Percentiles rank a stretch among this genome's conserved stretches.
These are phyloP conservation scores for Procambarus virginalis DNA, from an alignment of 1,140 invertebrate species.

Conservation along the genomic window DNA sequence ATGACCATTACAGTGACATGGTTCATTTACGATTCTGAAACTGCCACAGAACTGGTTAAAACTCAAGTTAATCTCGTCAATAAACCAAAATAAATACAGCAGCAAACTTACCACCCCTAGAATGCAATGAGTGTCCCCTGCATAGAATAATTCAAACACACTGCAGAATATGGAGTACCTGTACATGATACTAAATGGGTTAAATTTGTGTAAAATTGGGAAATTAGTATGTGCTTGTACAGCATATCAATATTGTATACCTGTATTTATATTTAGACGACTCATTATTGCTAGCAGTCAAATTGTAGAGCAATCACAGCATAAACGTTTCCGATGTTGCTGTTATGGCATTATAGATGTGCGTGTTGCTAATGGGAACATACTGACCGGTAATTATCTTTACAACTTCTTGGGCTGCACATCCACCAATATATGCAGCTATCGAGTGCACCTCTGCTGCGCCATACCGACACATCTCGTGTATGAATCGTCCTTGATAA, in stretches of 20 bases:
- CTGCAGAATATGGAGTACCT: background rate
- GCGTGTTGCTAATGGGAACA: conserved; percentile 95
- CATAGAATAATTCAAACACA: background rate
- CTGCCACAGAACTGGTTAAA: background rate
- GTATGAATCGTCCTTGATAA: conserved; percentile 93
- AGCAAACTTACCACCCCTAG: background rate
- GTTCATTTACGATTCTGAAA: background rate
- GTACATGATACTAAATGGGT: background rate
- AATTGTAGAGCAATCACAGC: conserved; percentile 72
- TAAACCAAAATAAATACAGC: background rate
- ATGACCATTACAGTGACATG: background rate
- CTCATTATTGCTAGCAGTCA: background rate
- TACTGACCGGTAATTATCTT: conserved; percentile 98
- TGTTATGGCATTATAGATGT: conserved; percentile 95
- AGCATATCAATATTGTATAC: too few relatives aligned
- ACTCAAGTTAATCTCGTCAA: background rate
- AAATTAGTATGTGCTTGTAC: too few relatives aligned
- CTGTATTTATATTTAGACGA: background rate
- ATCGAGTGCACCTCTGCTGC: conserved; percentile 95
- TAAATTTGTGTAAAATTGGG: background rate
- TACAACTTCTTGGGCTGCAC: conserved; percentile 95
- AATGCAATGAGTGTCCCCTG: background rate
- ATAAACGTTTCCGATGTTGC: conserved; percentile 85
- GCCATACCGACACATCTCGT: conserved; percentile 95
- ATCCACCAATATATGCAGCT: conserved; percentile 94